phyloP scores from a whole-genome alignment of 2,797 vertebrate genomes.

The Onychomys arenicola region DNA sequence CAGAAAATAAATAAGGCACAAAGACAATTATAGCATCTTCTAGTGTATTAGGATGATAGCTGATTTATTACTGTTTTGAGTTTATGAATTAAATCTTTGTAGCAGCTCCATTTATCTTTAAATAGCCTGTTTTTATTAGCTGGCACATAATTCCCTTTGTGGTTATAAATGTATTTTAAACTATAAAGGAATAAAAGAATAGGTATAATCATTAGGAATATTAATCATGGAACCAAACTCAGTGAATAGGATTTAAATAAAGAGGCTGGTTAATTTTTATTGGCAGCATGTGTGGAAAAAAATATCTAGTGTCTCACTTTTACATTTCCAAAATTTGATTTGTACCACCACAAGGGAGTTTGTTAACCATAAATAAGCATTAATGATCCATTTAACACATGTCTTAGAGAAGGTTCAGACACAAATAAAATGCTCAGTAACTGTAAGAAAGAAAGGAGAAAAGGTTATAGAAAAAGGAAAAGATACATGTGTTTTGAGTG shows the following conservation, averaged over 20 bases:
- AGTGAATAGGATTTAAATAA: constrained; percentile 47
- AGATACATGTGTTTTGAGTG: not conserved
- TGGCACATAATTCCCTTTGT: constrained; percentile 3
- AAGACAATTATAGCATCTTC: constrained; percentile 6
- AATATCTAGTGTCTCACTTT: constrained; percentile 20
- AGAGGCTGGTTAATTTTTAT: constrained; percentile 56
- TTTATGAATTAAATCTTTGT: constrained; percentile 56
- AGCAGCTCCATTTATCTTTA: constrained; percentile 35
- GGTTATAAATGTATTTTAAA: constrained; percentile 19
- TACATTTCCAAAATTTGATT: constrained; percentile 62
- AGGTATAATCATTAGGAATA: constrained; percentile 46
- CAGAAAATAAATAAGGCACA: constrained; percentile 13
- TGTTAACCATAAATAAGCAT: constrained; percentile 25
- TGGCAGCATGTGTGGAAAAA: not conserved
- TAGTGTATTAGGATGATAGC: not conserved
- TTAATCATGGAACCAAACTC: constrained; percentile 46
- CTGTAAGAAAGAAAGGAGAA: not conserved
- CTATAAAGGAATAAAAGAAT: constrained; percentile 41
- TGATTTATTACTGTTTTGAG: constrained; percentile 36
- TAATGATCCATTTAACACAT: not conserved
- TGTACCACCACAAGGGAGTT: not conserved
- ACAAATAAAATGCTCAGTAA: constrained; percentile 14
- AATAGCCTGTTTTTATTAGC: constrained; percentile 39
- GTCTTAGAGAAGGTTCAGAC: constrained; percentile 21
- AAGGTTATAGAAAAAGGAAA: not conserved